A percentile compares a stretch with the other conserved stretches of the same genome.
Conservation (phyloP, 2,888 invertebrate species). For the Harpalus rubripes region DNA sequence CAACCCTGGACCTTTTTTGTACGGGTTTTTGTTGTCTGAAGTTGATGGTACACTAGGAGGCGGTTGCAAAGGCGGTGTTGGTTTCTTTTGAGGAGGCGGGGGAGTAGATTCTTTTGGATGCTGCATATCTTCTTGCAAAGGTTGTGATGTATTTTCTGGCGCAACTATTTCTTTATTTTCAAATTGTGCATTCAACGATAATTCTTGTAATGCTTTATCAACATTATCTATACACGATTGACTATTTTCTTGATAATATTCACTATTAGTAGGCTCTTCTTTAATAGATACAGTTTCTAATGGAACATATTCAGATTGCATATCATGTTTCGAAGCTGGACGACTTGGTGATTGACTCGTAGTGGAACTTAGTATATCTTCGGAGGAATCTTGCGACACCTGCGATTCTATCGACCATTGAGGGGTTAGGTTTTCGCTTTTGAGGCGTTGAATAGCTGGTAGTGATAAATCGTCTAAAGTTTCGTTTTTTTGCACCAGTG, state of each 20-base stretch:
- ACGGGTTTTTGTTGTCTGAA: slow-evolving; percentile 73
- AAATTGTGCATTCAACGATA: slow-evolving; percentile 68
- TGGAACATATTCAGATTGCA: slow-evolving; percentile 6
- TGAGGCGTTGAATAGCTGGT: slow-evolving; percentile 71
- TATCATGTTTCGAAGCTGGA: slow-evolving; percentile 60
- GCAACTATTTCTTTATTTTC: slow-evolving; percentile 74
- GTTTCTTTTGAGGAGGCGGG: slow-evolving; percentile 72
- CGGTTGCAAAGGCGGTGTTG: slow-evolving; percentile 69
- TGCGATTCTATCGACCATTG: slow-evolving; percentile 85
- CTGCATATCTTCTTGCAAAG: slow-evolving; percentile 24
- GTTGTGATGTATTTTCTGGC: slow-evolving; percentile 65
- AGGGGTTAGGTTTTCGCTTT: slow-evolving; percentile 77
- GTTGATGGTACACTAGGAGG: slow-evolving; percentile 64
- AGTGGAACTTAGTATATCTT: slow-evolving; percentile 81
- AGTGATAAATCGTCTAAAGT: slow-evolving; percentile 66
- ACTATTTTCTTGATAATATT: slow-evolving; percentile 61
- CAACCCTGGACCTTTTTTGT: slow-evolving; percentile 74
- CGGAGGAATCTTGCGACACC: slow-evolving; percentile 83
- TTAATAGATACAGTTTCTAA: slow-evolving; percentile 22
- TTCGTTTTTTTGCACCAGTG: slow-evolving; percentile 28
- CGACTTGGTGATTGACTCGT: slow-evolving; percentile 75
- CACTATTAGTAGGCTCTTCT: slow-evolving; percentile 55
- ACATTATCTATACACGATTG: slow-evolving; percentile 67
- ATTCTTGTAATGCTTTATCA: slow-evolving; percentile 62
- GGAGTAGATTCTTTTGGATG: slow-evolving; percentile 61